Percentiles rank a stretch among this genome's conserved stretches.
Evolutionary conservation across 2,113 vertebrate species (phyloP).

Genomic region (Argyrosomus japonicus): DNA sequence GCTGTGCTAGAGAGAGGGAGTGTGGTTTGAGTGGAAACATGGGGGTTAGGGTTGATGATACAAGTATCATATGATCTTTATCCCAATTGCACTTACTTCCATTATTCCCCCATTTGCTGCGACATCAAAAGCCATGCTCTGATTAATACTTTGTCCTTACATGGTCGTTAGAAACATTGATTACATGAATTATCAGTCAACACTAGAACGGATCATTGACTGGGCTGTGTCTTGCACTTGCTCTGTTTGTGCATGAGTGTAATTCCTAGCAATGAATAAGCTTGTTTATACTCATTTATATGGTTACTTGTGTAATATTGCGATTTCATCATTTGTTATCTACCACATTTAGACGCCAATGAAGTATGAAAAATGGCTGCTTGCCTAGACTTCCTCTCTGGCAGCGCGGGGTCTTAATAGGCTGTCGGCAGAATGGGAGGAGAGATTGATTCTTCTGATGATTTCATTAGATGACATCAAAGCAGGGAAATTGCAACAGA

Average conservation of each 20-base stretch:
- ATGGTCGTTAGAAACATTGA: neutral
- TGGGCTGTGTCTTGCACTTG: slow-evolving; percentile 28
- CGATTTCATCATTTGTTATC: slow-evolving; percentile 71
- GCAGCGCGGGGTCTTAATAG: slow-evolving; percentile 61
- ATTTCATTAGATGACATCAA: slow-evolving; percentile 78
- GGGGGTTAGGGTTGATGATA: neutral
- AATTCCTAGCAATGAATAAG: neutral
- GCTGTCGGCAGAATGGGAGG: slow-evolving; percentile 53
- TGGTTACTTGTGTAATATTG: slow-evolving; percentile 52
- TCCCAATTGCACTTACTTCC: neutral
- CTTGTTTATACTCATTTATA: slow-evolving; percentile 51
- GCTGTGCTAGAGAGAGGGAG: neutral
- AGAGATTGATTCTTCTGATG: slow-evolving; percentile 69
- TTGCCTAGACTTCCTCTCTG: slow-evolving; percentile 55
- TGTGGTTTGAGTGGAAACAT: neutral
- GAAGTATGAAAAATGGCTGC: slow-evolving; percentile 62
- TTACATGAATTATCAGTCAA: slow-evolving; percentile 25
- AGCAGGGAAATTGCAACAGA: slow-evolving; percentile 66
- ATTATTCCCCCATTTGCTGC: neutral
- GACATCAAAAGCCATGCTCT: neutral
- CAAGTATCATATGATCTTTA: neutral
- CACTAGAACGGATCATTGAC: slow-evolving; percentile 18
- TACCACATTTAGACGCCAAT: slow-evolving; percentile 49
- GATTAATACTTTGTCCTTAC: slow-evolving; percentile 11
- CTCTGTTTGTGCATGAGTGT: slow-evolving; percentile 25